phyloP scores from a whole-genome alignment of 2,113 vertebrate species.

The Entomyzon cyanotis region DNA sequence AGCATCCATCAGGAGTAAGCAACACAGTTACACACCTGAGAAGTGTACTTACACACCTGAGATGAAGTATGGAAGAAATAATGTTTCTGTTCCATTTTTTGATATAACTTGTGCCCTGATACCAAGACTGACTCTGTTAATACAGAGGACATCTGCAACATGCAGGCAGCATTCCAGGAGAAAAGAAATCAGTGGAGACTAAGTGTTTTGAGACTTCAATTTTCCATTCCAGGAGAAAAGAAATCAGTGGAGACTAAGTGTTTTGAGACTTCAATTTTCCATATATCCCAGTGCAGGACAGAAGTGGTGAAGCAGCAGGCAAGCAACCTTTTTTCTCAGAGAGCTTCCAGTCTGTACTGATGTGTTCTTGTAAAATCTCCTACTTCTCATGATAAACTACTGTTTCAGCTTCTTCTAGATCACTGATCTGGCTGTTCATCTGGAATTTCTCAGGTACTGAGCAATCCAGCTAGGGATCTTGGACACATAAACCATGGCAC shows the following conservation, averaged over 20 bases:
- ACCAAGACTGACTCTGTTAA: not conserved
- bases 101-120: not conserved
- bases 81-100: not conserved
- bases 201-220: not conserved
- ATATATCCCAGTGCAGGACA: not conserved
- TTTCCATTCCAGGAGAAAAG: not conserved
- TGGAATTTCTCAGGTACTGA: not conserved
- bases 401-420: not conserved
- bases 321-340: not conserved
- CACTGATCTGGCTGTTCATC: not conserved
- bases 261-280: not conserved
- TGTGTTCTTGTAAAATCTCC: not conserved
- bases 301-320: not conserved
- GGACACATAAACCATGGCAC: not conserved
- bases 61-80: not conserved
- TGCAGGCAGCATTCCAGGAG: not conserved
- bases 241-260: not conserved
- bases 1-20: not conserved
- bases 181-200: not conserved
- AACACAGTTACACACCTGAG: not conserved
- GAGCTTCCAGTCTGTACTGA: not conserved
- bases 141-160: not conserved
- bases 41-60: not conserved
- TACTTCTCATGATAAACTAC: not conserved
- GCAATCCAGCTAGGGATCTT: not conserved